Conservation (phyloP, 2,113 vertebrate species). For the Corydoras sp. region DNA sequence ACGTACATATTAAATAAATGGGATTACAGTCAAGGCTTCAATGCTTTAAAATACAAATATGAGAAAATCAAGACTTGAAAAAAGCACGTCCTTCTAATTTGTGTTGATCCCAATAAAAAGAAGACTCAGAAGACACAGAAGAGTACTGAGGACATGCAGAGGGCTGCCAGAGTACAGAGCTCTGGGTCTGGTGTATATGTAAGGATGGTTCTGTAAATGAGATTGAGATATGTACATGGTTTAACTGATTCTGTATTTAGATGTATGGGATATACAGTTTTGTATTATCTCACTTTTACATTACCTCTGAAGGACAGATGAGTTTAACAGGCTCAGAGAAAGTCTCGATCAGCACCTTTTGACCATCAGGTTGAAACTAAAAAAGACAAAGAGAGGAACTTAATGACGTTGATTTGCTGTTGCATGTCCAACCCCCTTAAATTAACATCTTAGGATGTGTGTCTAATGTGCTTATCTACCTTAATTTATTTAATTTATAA, state of each 20-base stretch:
- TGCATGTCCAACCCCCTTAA: not conserved
- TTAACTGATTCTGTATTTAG: not conserved
- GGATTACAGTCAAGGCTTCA: no score
- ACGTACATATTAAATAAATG: no score
- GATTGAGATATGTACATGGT: not conserved
- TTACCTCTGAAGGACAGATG: slow-evolving; percentile 55
- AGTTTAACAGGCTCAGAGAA: slow-evolving; percentile 50
- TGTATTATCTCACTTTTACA: not conserved
- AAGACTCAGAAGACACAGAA: not conserved
- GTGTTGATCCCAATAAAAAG: not conserved
- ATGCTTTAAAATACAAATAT: not conserved
- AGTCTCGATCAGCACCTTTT: slow-evolving; percentile 43
- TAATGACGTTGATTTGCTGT: not conserved
- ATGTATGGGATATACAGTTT: not conserved
- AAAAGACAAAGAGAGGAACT: not conserved
- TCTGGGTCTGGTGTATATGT: slow-evolving; percentile 46
- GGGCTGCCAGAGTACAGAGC: not conserved
- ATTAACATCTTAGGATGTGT: no score
- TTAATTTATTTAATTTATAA: no score
- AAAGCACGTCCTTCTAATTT: not conserved
- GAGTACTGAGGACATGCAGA: slow-evolving; percentile 6
- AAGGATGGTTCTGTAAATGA: slow-evolving; percentile 45
- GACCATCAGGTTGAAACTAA: slow-evolving; percentile 56
- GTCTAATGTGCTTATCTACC: no score
- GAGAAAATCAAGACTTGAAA: not conserved